Evolutionary conservation across 2,113 vertebrate genomes (phyloP).

Genomic region (Tretioscincus oriximinensis): DNA sequence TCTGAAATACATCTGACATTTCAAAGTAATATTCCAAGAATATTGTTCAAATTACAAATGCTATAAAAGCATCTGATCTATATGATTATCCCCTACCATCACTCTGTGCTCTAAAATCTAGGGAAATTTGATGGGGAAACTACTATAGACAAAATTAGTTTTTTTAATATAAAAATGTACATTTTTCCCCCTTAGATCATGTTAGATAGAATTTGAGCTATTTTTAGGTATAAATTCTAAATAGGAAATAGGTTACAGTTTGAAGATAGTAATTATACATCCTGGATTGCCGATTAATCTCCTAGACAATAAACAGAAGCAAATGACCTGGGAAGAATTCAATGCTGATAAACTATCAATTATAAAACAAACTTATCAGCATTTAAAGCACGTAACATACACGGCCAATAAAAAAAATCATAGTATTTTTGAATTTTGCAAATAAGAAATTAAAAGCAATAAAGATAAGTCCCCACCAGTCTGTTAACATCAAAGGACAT

Average conservation of each 20-base stretch:
- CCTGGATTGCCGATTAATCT: not conserved
- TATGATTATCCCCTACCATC: not conserved
- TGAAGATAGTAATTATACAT: not conserved
- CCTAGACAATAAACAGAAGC: not conserved
- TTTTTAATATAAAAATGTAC: not conserved
- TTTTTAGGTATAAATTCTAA: not conserved
- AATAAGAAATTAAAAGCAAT: not conserved
- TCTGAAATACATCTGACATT: constrained; percentile 3
- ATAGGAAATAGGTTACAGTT: not conserved
- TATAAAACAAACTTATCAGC: not conserved
- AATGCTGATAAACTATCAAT: not conserved
- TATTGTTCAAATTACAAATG: constrained; percentile 11
- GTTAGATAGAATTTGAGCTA: not conserved
- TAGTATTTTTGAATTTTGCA: not conserved
- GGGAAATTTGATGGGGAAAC: not conserved
- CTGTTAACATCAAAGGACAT: not conserved
- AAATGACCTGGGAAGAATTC: not conserved
- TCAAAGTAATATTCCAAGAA: not conserved
- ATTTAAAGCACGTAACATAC: not conserved
- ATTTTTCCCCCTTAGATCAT: rapidly evolving
- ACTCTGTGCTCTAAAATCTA: not conserved
- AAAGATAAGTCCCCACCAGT: rapidly evolving
- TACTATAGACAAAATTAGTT: constrained; percentile 8
- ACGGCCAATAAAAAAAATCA: constrained; percentile 4
- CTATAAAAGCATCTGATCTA: not conserved